phyloP scores from a whole-genome alignment of 1,140 invertebrate genomes.

The Brachionus calyciflorus region DNA sequence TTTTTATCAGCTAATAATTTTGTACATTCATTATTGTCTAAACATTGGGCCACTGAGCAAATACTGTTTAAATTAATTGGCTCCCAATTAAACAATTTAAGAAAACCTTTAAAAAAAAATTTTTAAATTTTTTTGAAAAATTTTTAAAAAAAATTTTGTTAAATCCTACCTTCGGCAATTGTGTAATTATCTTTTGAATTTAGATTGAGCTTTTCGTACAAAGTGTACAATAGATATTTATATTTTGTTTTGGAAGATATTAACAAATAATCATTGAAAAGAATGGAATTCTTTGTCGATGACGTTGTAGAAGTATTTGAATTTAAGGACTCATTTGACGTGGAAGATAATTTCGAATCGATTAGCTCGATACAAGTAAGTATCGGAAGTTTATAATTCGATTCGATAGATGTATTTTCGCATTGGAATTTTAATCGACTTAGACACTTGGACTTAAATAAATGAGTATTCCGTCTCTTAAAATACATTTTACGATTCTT shows the following conservation, averaged over 20 bases:
- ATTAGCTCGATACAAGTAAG: neutral
- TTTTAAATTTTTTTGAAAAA: neutral
- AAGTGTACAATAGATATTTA: conserved; percentile 22
- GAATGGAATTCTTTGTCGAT: conserved; percentile 2
- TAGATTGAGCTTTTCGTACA: neutral
- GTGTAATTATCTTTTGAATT: neutral
- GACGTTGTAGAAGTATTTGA: neutral
- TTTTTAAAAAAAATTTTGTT: neutral
- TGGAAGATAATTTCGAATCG: neutral
- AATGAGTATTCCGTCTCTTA: conserved; percentile 18
- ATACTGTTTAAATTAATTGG: conserved; percentile 29
- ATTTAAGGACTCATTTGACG: neutral
- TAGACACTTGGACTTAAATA: conserved; percentile 3
- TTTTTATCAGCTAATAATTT: too few species aligned
- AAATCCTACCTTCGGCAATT: conserved; percentile 6
- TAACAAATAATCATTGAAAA: conserved; percentile 38
- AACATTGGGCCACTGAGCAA: neutral
- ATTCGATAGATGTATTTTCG: neutral
- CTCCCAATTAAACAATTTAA: conserved; percentile 26
- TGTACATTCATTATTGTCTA: neutral
- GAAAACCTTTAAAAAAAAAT: conserved; percentile 3
- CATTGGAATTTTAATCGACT: neutral
- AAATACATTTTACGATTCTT: conserved; percentile 18
- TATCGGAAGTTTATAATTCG: conserved; percentile 4
- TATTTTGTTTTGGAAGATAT: conserved; percentile 33